Evolutionary conservation across 1,140 invertebrate genomes (phyloP), one percentile per base, ranked within the genome.

Genomic region (Periplaneta americana): DNA sequence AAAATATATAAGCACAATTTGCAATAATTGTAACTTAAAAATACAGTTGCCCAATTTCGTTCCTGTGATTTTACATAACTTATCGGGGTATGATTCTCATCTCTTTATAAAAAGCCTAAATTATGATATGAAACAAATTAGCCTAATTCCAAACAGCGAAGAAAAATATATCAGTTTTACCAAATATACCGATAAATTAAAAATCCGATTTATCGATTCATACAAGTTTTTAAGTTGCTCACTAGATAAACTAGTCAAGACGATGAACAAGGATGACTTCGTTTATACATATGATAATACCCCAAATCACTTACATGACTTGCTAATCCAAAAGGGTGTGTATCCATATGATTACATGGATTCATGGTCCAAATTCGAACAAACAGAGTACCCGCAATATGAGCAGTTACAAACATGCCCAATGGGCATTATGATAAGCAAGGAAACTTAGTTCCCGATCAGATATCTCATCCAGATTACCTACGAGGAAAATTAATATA

Each of bases 401-500:
- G 17, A 78, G 37, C 4, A 77, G 18, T 79, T 80, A 66, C 74
- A 74, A 79, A 28, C n/a, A 10, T 4, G 6, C 22, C 37, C n/a
- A 79, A 6, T 5, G 34, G 34, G 5, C 22, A 6, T 79, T 22
- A 34, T 22, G 36, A 35, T 79, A 18, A 33, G 6, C 22, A 31
- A 4, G 77, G 36, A 57, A n/a, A 57, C 11, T 57, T 57, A 15
- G 13, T 15, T 57, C 13, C 39, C 22, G 33, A 10, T 15, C 34
- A 36, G 2, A 76, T 80, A 1, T 33, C 81, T 18, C 35, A 81
- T 36, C 80, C 83, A 4, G 83, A 86, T 75, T 86, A 85, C 82
- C 34, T 81, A 15, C 83, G 85, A 75, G 85, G 83, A 11, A 4
- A 84, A 81, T 79, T 77, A 13, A 82, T 87, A 0, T 87, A 83